Base-by-base conservation (phyloP, 2,113 vertebrate genomes). In the Bufo bufo region DNA sequence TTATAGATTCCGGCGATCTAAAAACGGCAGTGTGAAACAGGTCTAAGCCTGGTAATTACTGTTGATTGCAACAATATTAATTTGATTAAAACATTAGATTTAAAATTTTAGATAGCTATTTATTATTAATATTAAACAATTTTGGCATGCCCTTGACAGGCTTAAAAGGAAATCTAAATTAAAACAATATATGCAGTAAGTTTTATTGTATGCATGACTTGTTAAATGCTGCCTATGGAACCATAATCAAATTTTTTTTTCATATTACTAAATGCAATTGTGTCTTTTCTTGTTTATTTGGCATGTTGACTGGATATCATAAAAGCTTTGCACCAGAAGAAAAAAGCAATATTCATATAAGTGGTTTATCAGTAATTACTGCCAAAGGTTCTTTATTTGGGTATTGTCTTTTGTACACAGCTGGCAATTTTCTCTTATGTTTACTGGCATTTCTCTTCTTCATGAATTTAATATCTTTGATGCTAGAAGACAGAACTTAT, bases 391-490 rank as follows among this genome's bases (percentile, higher is more conserved):
- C 52, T 81, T 81, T 71, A 72, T 82, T 71, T 82, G 78, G 77
- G 78, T 50, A 72, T 6, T 65, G 49, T 59, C 75, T 79, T 86
- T 71, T 81, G 77, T 71, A 54, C 79, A 54, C 86, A 87, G 86
- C 86, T 87, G 86, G 77, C 82, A 87, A 87, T 87, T 71, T 82
- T 66, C 77, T 49, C 78, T 87, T 52, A 72, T 87, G 86, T 82
- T 87, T 87, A 11, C 63, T 87, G 86, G 86, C 86, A 59, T 82
- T 87, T 65, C 33, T 66, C 63, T 87, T 82, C 77, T 74, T 71
- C 45, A n/a, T 75, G 50, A 74, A 87, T 82, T 80, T 81, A 56
- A 87, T 87, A 58, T 16, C 33, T 61, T 81, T 71, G 81, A 49
- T 49, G 47, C 13, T 82, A 58, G 78, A 72, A 82, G 77, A 59